phyloP scores from a whole-genome alignment of 2,888 invertebrate genomes.

The Mactromeris polynyma region DNA sequence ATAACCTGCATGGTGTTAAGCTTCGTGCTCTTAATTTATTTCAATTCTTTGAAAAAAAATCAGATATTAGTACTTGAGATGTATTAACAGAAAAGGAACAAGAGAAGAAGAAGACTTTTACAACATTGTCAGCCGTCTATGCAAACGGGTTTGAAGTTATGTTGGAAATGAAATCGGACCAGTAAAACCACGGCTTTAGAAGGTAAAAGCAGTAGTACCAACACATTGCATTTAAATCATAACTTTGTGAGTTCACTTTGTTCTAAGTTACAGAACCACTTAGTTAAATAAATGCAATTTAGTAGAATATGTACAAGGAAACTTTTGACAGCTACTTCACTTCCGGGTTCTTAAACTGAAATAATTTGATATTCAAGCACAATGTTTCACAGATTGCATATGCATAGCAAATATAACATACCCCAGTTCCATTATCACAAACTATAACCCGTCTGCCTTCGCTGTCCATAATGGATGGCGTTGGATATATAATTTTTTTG shows the following conservation, averaged over 20 bases:
- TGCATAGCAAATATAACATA: conserved; percentile 90
- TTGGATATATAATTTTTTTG: conserved; percentile 60
- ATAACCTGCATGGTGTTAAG: too few species aligned
- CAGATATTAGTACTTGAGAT: too few species aligned
- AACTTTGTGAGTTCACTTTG: background rate
- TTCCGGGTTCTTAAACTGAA: conserved; percentile 70
- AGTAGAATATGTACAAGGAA: background rate
- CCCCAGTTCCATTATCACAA: conserved; percentile 99
- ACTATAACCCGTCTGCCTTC: conserved; percentile 99
- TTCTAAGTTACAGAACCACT: background rate
- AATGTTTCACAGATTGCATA: background rate
- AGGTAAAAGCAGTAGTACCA: background rate
- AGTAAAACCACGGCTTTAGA: background rate
- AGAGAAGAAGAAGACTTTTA: too few species aligned
- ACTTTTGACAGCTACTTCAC: conserved; percentile 64
- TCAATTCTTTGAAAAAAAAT: too few species aligned
- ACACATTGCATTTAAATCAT: background rate
- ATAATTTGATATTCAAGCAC: background rate
- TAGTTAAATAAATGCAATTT: background rate
- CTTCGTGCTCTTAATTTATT: too few species aligned
- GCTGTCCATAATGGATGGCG: conserved; percentile 93
- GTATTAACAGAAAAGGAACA: too few species aligned
- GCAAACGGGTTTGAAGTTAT: too few species aligned
- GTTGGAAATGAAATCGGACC: too few species aligned
- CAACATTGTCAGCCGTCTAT: too few species aligned